Evolutionary conservation across 2,888 invertebrate species (phyloP).

Genomic region (Nomada goodeniana): DNA sequence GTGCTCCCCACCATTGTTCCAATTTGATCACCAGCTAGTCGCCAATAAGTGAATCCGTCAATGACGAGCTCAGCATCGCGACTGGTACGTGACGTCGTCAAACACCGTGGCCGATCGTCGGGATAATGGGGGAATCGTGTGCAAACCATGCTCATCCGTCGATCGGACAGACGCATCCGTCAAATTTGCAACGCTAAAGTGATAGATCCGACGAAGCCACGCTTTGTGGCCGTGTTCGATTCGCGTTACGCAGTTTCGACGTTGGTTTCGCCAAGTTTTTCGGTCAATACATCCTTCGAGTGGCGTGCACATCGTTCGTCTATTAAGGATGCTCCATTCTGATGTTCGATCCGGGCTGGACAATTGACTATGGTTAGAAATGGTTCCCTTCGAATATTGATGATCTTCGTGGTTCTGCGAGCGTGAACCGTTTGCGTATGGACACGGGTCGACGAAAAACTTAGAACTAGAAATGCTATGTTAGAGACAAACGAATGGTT

Average conservation of each 20-base stretch:
- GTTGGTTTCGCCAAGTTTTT: conserved; percentile 47
- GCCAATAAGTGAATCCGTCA: neutral
- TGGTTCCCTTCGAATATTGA: conserved; percentile 24
- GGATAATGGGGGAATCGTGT: conserved; percentile 30
- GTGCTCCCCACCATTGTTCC: neutral
- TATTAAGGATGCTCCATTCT: conserved; percentile 47
- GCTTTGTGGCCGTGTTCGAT: neutral
- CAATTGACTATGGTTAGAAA: conserved; percentile 17
- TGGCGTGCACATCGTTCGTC: conserved; percentile 40
- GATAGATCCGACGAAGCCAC: conserved; percentile 39
- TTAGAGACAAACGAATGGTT: neutral
- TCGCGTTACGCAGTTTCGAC: conserved; percentile 32
- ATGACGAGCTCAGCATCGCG: neutral
- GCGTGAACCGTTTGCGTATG: neutral
- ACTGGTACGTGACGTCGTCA: neutral
- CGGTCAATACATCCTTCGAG: conserved; percentile 2
- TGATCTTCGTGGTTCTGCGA: conserved; percentile 21
- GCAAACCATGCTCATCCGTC: conserved; percentile 30
- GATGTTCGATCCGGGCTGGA: neutral
- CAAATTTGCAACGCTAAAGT: conserved; percentile 35
- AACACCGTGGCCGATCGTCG: conserved; percentile 26
- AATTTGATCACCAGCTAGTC: neutral
- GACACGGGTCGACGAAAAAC: neutral
- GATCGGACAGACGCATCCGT: conserved; percentile 25
- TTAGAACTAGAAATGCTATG: neutral